A percentile compares a stretch with the other conserved stretches of the same genome.
Evolutionary conservation across 2,113 vertebrate genomes (phyloP).

Genomic region (Deroptyus accipitrinus): DNA sequence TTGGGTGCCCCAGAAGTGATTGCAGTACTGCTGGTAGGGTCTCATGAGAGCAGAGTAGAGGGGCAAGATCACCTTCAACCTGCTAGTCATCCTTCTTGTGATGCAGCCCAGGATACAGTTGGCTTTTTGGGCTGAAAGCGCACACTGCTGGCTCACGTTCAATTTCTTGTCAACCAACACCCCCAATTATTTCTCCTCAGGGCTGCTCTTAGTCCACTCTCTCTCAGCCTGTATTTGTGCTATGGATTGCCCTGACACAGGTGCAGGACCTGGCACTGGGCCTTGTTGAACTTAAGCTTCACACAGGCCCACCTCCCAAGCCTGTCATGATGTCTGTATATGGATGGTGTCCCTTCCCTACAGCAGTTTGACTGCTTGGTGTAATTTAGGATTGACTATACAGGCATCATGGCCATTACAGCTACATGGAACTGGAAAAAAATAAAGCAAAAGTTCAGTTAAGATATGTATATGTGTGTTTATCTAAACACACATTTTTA

Average conservation of each 20-base stretch:
- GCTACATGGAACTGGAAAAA: not conserved
- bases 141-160: not conserved
- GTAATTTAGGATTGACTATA: not conserved
- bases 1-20: not conserved
- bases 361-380: not conserved
- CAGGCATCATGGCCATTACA: not conserved
- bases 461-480: accelerated
- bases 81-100: not conserved
- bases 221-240: not conserved
- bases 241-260: not conserved
- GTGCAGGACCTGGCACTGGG: not conserved
- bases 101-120: not conserved
- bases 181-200: not conserved
- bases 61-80: not conserved
- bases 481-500: not conserved
- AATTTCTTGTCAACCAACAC: not conserved
- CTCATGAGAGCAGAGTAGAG: not conserved
- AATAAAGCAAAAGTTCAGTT: not conserved
- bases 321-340: not conserved
- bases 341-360: not conserved
- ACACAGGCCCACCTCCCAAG: not conserved
- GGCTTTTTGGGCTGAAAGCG: not conserved
- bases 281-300: not conserved
- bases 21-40: not conserved
- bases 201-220: not conserved